Evolutionary conservation across 1,140 invertebrate species (phyloP).

Genomic region (Drosophila pseudoananassae): DNA sequence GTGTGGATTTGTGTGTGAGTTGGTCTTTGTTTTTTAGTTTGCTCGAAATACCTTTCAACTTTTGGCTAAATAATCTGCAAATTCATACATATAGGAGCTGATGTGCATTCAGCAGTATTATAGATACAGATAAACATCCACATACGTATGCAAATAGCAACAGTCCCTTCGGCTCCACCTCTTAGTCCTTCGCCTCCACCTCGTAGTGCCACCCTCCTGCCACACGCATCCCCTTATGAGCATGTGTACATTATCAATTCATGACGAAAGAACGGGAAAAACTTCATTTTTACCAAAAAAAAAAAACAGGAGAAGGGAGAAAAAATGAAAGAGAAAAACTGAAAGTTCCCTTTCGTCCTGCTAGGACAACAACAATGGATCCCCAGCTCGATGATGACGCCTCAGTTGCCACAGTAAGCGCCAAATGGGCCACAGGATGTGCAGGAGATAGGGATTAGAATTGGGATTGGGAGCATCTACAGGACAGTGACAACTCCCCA

Average conservation of each 20-base stretch:
- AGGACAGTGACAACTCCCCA: slow-evolving; percentile 74
- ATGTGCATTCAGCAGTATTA: slow-evolving; percentile 60
- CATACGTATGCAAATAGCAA: slow-evolving; percentile 72
- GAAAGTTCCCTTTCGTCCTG: slow-evolving; percentile 12
- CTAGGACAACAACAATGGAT: slow-evolving; percentile 47
- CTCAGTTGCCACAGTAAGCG: slow-evolving; percentile 71
- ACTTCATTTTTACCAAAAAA: slow-evolving; percentile 75
- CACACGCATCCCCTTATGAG: slow-evolving; percentile 64
- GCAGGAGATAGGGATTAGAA: slow-evolving; percentile 29
- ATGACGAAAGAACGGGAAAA: slow-evolving; percentile 76
- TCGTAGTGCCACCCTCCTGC: slow-evolving; percentile 8
- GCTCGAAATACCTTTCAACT: slow-evolving; percentile 73
- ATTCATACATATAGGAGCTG: slow-evolving; percentile 55
- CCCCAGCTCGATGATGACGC: slow-evolving; percentile 66
- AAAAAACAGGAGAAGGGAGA: slow-evolving; percentile 27
- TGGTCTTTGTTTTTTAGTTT: slow-evolving; percentile 50
- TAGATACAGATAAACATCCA: slow-evolving; percentile 53
- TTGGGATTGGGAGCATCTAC: slow-evolving; percentile 21
- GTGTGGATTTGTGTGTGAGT: slow-evolving; percentile 10
- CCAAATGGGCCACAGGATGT: slow-evolving; percentile 73
- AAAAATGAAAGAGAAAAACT: slow-evolving; percentile 47
- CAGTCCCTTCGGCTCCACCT: slow-evolving; percentile 14
- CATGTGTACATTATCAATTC: slow-evolving; percentile 83
- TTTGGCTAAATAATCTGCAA: slow-evolving; percentile 79
- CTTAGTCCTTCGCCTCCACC: neutral